Evolutionary conservation across 2,113 vertebrate genomes (phyloP).

Genomic region (Aleadryas rufinucha): DNA sequence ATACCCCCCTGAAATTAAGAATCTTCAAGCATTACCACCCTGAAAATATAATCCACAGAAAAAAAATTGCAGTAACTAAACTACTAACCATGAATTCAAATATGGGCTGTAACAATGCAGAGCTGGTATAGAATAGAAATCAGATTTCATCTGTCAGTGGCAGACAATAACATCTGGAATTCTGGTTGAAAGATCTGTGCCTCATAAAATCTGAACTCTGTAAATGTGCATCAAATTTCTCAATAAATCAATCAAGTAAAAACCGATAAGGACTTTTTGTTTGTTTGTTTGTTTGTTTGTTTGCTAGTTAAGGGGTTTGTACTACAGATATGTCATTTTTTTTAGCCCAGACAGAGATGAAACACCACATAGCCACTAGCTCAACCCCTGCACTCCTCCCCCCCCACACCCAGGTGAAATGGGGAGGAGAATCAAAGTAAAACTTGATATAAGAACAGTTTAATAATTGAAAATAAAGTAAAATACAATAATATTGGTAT

Average conservation of each 20-base stretch:
- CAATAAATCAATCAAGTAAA: neutral
- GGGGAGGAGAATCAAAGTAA: accelerated
- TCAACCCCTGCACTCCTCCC: neutral
- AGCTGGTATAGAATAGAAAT: neutral
- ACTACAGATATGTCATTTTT: neutral
- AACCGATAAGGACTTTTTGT: neutral
- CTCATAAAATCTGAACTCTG: neutral
- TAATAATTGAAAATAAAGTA: neutral
- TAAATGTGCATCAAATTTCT: neutral
- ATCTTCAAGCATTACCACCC: neutral
- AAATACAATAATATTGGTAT: neutral
- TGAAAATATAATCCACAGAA: neutral
- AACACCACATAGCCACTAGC: neutral
- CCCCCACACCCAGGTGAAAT: neutral
- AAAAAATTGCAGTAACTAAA: neutral
- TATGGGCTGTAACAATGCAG: neutral
- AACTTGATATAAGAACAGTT: neutral
- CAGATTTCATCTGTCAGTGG: neutral
- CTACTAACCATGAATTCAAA: neutral
- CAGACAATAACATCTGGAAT: neutral
- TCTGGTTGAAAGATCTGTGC: neutral
- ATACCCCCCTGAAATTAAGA: neutral
- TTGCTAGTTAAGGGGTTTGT: neutral
- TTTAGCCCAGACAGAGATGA: neutral
- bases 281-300: no score